Evolutionary conservation across 2,888 invertebrate species (phyloP).

Genomic region (Crioceris asparagi): DNA sequence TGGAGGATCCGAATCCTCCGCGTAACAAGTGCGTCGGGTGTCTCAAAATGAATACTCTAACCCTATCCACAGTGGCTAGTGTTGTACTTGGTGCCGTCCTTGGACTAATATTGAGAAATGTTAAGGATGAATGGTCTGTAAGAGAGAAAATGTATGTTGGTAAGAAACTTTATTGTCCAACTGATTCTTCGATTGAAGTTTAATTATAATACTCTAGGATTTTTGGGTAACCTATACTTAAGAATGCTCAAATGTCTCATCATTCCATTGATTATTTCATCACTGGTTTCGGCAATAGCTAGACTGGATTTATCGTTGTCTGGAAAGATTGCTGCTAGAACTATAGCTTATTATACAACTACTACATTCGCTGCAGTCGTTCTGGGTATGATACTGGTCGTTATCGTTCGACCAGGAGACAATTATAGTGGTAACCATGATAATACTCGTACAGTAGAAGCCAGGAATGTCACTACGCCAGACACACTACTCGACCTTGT

Average conservation of each 20-base stretch:
- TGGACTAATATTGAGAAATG: slow-evolving; percentile 40
- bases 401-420: slow-evolving; percentile 52
- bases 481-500: slow-evolving; percentile 63
- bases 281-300: slow-evolving; percentile 58
- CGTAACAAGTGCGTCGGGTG: slow-evolving; percentile 25
- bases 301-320: slow-evolving; percentile 56
- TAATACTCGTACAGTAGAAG: slow-evolving; percentile 8
- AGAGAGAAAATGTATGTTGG: slow-evolving; percentile 59
- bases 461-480: slow-evolving; percentile 47
- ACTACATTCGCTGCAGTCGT: slow-evolving; percentile 61
- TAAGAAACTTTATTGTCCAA: too few species aligned
- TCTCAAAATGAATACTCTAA: slow-evolving; percentile 41
- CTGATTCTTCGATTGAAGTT: too few species aligned
- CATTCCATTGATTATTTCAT: slow-evolving; percentile 57
- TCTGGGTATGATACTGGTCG: slow-evolving; percentile 59
- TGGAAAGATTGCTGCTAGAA: slow-evolving; percentile 53
- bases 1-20: slow-evolving; percentile 10
- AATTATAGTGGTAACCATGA: slow-evolving; percentile 18
- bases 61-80: slow-evolving; percentile 47
- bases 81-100: slow-evolving; percentile 45
- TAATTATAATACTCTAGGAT: too few species aligned
- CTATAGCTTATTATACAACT: slow-evolving; percentile 55
- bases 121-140: slow-evolving; percentile 38
- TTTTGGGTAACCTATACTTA: slow-evolving; percentile 49
- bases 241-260: slow-evolving; percentile 65